Evolutionary conservation across 1,140 invertebrate species (phyloP).

Genomic region (Yoshiicerus persimilis): DNA sequence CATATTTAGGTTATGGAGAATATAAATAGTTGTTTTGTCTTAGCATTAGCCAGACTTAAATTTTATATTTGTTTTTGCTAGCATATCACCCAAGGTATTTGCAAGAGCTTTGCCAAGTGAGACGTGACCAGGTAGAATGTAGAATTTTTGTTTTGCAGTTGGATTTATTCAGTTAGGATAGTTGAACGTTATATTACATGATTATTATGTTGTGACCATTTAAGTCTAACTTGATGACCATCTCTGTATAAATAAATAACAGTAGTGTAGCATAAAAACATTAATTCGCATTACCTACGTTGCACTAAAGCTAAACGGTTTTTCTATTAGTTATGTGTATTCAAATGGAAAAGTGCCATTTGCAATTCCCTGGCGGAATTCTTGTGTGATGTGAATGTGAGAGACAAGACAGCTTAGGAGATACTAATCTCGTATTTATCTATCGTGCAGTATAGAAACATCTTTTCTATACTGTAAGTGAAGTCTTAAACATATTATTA

Average conservation of each 20-base stretch:
- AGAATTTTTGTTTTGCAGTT: background rate
- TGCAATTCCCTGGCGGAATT: background rate
- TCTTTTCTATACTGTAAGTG: background rate
- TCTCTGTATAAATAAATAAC: conserved; percentile 23
- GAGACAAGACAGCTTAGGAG: background rate
- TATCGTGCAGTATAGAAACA: background rate
- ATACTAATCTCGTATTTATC: conserved; percentile 2
- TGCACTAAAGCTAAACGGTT: background rate
- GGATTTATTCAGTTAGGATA: background rate
- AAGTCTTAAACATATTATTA: background rate
- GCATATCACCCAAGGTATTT: background rate
- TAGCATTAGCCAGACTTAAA: background rate
- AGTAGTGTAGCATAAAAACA: background rate
- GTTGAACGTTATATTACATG: background rate
- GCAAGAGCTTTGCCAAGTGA: background rate
- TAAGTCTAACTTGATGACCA: conserved; percentile 17
- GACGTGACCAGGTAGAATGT: background rate
- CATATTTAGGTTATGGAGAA: background rate
- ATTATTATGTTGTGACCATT: conserved; percentile 12
- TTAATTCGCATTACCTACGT: background rate
- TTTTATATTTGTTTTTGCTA: background rate
- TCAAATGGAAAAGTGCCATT: conserved; percentile 9
- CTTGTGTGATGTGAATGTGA: no score
- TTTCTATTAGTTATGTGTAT: background rate
- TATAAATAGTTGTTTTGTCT: background rate